Conservation (phyloP, 2,888 invertebrate genomes). For the Embidobia sp. region DNA sequence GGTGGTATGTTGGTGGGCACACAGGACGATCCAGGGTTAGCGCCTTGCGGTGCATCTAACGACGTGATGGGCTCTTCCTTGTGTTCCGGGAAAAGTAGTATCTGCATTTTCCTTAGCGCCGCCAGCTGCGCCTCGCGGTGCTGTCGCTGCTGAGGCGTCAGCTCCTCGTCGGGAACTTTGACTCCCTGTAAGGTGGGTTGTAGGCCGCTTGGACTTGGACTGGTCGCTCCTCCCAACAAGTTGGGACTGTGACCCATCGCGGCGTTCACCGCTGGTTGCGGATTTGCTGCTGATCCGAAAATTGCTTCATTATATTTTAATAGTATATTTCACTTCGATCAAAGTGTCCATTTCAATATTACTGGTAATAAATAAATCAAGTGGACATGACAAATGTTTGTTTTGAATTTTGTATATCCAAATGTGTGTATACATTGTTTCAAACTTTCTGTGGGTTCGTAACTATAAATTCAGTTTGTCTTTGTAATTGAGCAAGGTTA, state of each 20-base stretch:
- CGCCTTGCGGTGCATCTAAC: conserved; percentile 78
- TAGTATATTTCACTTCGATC: no score
- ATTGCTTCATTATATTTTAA: not conserved
- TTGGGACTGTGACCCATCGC: conserved; percentile 80
- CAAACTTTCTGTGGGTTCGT: no score
- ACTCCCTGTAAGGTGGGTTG: conserved; percentile 88
- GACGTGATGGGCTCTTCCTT: conserved; percentile 74
- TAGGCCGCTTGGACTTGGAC: conserved; percentile 83
- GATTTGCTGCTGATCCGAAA: conserved; percentile 71
- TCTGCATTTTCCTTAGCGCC: conserved; percentile 94
- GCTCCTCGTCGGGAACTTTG: conserved; percentile 96
- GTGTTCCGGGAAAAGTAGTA: conserved; percentile 94
- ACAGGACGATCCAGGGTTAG: conserved; percentile 73
- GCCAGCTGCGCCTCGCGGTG: conserved; percentile 96
- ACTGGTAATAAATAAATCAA: no score
- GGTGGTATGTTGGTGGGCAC: conserved; percentile 76
- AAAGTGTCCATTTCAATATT: no score
- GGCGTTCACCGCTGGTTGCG: conserved; percentile 77
- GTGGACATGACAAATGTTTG: no score
- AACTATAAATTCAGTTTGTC: no score
- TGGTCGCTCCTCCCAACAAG: conserved; percentile 81
- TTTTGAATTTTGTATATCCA: no score
- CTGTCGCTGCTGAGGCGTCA: conserved; percentile 97
- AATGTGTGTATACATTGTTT: no score
- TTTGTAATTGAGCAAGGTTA: no score